Percentiles rank a stretch among this genome's conserved stretches.
phyloP scores from a whole-genome alignment of 2,888 invertebrate genomes.

The Odontocolon sp. region DNA sequence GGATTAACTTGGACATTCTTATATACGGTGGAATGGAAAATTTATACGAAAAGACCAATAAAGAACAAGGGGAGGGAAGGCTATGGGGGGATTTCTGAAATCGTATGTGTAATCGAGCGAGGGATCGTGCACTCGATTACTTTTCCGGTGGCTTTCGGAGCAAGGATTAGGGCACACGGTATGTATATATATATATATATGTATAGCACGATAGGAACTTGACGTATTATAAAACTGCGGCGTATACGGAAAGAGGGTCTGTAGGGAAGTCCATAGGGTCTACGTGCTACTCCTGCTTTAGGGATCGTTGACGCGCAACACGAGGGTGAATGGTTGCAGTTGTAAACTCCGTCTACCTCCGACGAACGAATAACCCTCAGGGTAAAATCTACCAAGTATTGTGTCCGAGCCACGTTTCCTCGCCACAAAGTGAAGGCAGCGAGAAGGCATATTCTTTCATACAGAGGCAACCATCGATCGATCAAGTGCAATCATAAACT shows the following conservation, averaged over 20 bases:
- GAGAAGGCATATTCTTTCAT: too few species aligned
- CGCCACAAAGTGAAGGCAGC: neutral
- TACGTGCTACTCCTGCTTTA: neutral
- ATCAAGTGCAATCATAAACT: too few species aligned
- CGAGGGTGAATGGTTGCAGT: constrained; percentile 53
- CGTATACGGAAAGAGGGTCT: neutral
- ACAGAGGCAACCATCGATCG: too few species aligned
- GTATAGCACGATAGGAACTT: too few species aligned
- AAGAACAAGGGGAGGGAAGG: neutral
- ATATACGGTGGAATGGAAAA: too few species aligned
- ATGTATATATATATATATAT: too few species aligned
- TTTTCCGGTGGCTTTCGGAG: too few species aligned
- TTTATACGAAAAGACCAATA: too few species aligned
- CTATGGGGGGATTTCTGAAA: neutral
- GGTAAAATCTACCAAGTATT: constrained; percentile 4
- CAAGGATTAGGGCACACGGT: too few species aligned
- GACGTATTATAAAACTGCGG: too few species aligned
- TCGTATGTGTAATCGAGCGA: neutral
- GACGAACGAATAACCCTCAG: constrained; percentile 5
- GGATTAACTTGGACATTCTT: too few species aligned
- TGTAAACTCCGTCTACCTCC: constrained; percentile 42
- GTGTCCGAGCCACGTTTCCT: neutral
- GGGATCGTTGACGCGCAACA: neutral
- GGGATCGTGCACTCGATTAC: neutral
- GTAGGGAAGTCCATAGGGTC: neutral